Evolutionary conservation across 2,888 invertebrate species (phyloP), one percentile per base, ranked within the genome.

Genomic region (Napeogenes inachia): DNA sequence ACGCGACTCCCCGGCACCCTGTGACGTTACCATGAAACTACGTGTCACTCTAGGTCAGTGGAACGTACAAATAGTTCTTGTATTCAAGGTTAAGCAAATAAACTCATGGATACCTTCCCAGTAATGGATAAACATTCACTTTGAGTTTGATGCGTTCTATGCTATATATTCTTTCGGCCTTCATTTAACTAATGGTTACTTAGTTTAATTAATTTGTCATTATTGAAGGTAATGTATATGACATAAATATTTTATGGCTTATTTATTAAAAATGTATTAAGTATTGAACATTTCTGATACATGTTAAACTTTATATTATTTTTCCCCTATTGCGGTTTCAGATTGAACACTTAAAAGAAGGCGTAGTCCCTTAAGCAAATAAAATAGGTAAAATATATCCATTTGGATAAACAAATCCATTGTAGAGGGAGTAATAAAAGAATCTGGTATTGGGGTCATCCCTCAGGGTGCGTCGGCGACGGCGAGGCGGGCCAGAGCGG

Each of bases 391-490:
- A 59, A 56, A 63, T 57, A 57, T 56, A 62, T 57, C 47, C 55
- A 42, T 53, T 4, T 60, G 45, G 13, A 45, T 57, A 65, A 61
- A 57, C 60, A 63, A 56, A 30, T 60, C 45, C 54, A 67, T 58
- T 59, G 60, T 62, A 64, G 57, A 66, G 64, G 61, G 66, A 59
- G 62, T 60, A 65, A 66, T 66, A 68, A 65, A 63, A 60, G 72
- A 73, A 73, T 70, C 71, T 73, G 68, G 64, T 62, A 84, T 80
- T 70, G 80, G 76, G 86, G 85, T 82, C 80, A 80, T 82, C 82
- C 83, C 80, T 75, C 74, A 75, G 78, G 78, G 78, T 82, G 82
- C 78, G 80, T 79, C 74, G 85, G 85, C 86, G 89, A 73, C 89
- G 71, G 54, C 55, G 13, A 63, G 87, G 70, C 89, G 88, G 84